phyloP scores from a whole-genome alignment of 2,113 vertebrate species.

The Tetrao urogallus region DNA sequence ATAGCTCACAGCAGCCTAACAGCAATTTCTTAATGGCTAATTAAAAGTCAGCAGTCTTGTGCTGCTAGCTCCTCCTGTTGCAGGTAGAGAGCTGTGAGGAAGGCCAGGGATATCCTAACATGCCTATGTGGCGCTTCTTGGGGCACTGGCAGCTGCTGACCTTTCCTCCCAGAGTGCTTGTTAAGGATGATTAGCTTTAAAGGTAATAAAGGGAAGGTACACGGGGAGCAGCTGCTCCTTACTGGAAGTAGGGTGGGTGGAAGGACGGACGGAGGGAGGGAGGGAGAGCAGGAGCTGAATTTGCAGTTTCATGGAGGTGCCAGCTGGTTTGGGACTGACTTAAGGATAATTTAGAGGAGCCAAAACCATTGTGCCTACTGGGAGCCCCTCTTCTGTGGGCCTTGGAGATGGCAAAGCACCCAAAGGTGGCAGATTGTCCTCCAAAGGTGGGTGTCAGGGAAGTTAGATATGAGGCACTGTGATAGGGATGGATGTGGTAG shows the following conservation, averaged over 20 bases:
- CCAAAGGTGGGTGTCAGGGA: fast-evolving
- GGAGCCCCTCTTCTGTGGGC: neutral
- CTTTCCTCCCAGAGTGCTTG: fast-evolving
- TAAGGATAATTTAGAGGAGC: fast-evolving
- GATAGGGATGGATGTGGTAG: neutral
- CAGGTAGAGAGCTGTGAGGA: neutral
- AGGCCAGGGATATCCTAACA: neutral
- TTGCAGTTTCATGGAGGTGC: neutral
- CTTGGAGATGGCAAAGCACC: neutral
- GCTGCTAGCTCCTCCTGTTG: neutral
- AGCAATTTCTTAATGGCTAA: neutral
- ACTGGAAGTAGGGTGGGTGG: neutral
- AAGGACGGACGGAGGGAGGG: neutral
- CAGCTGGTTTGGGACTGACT: fast-evolving
- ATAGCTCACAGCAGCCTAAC: neutral
- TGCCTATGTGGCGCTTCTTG: fast-evolving
- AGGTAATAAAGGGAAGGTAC: neutral
- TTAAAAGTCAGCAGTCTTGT: neutral
- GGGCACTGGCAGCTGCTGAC: fast-evolving
- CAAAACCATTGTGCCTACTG: fast-evolving
- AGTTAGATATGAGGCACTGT: fast-evolving
- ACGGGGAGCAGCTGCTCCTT: neutral
- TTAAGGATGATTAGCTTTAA: fast-evolving
- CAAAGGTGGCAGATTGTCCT: fast-evolving
- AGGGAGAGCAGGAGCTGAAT: neutral